Conservation (phyloP, 92 coral and sea anemone genomes). For the Chrysogorgia sp. region DNA sequence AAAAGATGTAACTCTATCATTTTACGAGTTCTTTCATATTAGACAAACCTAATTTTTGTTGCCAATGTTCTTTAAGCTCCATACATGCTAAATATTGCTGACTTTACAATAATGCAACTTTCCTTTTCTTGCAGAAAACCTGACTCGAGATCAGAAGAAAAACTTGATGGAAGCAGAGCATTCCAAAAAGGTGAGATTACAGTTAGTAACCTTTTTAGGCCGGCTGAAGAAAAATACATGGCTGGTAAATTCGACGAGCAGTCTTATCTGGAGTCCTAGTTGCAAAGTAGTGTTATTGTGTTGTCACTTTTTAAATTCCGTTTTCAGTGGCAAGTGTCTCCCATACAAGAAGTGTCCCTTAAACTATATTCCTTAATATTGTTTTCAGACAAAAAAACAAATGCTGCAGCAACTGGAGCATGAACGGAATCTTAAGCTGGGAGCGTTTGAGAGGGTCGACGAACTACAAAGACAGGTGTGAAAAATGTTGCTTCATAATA, state of each 20-base stretch:
- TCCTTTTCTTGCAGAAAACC: slow-evolving; percentile 61
- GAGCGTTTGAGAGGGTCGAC: slow-evolving; percentile 94
- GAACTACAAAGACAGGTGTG: slow-evolving; percentile 94
- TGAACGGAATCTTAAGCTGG: slow-evolving; percentile 83
- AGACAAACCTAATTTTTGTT: no score
- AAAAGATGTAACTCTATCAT: no score
- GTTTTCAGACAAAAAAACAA: slow-evolving; percentile 77
- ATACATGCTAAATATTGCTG: no score
- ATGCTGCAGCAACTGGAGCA: slow-evolving; percentile 91
- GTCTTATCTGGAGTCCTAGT: background rate
- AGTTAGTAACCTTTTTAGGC: background rate
- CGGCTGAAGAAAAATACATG: background rate
- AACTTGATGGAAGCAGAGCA: slow-evolving; percentile 86
- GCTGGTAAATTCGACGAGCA: background rate
- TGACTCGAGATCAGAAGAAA: slow-evolving; percentile 89
- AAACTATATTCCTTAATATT: background rate
- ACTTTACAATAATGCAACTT: no score
- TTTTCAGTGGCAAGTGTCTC: background rate
- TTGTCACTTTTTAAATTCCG: background rate
- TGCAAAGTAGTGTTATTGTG: no score
- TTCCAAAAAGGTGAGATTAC: slow-evolving; percentile 78
- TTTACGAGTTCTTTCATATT: no score
- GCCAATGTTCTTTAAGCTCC: no score
- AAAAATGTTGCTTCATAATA: no score
- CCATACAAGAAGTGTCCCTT: background rate